Evolutionary conservation across 2,797 vertebrate genomes (phyloP), one percentile per base, ranked within the genome.

Genomic region (Chloroceryle amazona): DNA sequence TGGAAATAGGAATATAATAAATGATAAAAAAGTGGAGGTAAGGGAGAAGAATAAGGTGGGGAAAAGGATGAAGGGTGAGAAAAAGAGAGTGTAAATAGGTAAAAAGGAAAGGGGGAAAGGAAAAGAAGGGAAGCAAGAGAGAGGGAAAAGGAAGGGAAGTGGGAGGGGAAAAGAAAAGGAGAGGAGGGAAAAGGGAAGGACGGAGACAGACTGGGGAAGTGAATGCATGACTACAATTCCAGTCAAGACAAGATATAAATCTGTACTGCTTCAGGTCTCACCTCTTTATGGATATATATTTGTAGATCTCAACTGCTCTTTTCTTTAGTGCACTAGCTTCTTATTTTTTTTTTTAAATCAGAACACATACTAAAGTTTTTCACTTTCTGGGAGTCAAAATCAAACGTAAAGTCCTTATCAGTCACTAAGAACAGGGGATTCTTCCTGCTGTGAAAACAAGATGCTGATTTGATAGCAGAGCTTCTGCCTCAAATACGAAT

Each of bases 221-320:
- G 8, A 76, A 42, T 13, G 4, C 18, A 31, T 52, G 42, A 51
- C 19, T n/a, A 55, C 23, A 75, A 35, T 54, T 94, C 55, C 26
- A 76, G 26, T 19, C 11, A 46, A 52, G 74, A 46, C 0, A 0
- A n/a, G 14, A 8, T 2, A 3, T 35, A 35, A 60, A 72, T 51
- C 62, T 72, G 2, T 22, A 41, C 1, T 31, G 47, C 39, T 92
- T 70, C 44, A 37, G 14, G 7, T 52, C 39, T 55, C 39, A 25
- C 8, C 12, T 72, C 11, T 42, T 84, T 89, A 9, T 58, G 5
- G 41, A 10, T 39, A 26, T 41, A 29, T 57, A 1, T 62, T 28
- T 70, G 47, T 57, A 80, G 57, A 55, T 66, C 8, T 60, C 58
- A 31, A 42, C 12, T 80, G 16, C 35, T 80, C 21, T 85, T 80